Evolutionary conservation across 2,888 invertebrate genomes (phyloP).

Genomic region (Encarsia formosa): DNA sequence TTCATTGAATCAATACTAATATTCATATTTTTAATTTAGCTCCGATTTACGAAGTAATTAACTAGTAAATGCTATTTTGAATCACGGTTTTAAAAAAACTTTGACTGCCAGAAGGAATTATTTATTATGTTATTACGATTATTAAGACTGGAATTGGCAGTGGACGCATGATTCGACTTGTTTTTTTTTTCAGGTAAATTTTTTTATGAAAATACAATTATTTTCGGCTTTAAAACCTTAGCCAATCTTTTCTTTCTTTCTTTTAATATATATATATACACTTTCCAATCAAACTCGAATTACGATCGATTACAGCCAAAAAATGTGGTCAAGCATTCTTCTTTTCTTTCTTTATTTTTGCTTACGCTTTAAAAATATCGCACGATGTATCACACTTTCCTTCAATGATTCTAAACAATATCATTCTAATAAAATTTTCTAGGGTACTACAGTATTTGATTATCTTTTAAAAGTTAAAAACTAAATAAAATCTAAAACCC

Average conservation of each 20-base stretch:
- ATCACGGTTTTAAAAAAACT: neutral
- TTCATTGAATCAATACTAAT: no score
- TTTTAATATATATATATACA: conserved; percentile 15
- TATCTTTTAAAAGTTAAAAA: conserved; percentile 8
- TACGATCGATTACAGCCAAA: conserved; percentile 24
- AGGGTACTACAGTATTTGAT: conserved; percentile 17
- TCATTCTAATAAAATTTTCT: neutral
- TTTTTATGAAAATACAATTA: conserved; percentile 24
- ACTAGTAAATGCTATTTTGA: conserved; percentile 18
- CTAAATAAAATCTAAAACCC: conserved; percentile 16
- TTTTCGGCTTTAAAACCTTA: conserved; percentile 12
- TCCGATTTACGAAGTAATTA: neutral
- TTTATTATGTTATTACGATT: conserved; percentile 1
- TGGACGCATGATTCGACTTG: conserved; percentile 11
- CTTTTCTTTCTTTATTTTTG: conserved; percentile 3
- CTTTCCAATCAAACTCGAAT: conserved; percentile 10
- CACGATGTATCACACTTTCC: conserved; percentile 19
- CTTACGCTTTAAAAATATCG: conserved; percentile 23
- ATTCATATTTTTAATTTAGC: neutral
- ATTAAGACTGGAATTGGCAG: conserved; percentile 16
- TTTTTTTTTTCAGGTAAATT: conserved; percentile 16
- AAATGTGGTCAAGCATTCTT: conserved; percentile 20
- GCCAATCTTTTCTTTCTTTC: conserved; percentile 11
- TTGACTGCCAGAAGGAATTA: conserved; percentile 16
- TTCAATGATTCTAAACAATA: conserved; percentile 11